A percentile compares a stretch with the other conserved stretches of the same genome.
These are phyloP conservation scores for Zosterops pallidus DNA, from an alignment of 2,113 vertebrate species.

Conservation along the genomic window DNA sequence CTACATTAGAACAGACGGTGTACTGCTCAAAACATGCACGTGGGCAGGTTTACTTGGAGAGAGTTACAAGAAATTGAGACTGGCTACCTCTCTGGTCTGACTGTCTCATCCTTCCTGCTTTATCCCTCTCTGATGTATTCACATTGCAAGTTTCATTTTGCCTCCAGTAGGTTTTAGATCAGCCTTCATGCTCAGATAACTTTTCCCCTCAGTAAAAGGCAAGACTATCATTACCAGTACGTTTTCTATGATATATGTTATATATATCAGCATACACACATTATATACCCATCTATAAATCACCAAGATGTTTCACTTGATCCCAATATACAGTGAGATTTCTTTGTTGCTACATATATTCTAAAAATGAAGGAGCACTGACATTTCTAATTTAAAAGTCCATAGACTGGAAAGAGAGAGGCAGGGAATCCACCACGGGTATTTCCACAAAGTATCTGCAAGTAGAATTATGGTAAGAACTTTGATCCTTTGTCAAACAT, in stretches of 20 bases:
- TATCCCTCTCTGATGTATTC: not conserved
- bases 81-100: not conserved
- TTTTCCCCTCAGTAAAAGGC: not conserved
- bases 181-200: not conserved
- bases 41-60: not conserved
- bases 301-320: not conserved
- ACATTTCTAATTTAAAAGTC: conserved; percentile 45
- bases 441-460: conserved; percentile 24
- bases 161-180: not conserved
- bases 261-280: not conserved
- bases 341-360: conserved; percentile 1
- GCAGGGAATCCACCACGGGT: not conserved
- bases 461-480: not conserved
- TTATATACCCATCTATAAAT: not conserved
- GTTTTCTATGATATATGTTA: not conserved
- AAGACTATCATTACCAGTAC: not conserved
- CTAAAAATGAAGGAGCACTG: not conserved
- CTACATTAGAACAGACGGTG: not conserved
- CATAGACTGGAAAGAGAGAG: not conserved
- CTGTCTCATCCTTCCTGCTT: not conserved
- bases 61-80: not conserved
- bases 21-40: not conserved
- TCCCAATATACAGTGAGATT: conserved; percentile 2
- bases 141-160: not conserved
- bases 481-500: conserved; percentile 17